Percentiles rank a stretch among this genome's conserved stretches.
These are phyloP conservation scores for Hippocampus mohnikei DNA, from an alignment of 2,113 vertebrate species.

Conservation along the genomic window DNA sequence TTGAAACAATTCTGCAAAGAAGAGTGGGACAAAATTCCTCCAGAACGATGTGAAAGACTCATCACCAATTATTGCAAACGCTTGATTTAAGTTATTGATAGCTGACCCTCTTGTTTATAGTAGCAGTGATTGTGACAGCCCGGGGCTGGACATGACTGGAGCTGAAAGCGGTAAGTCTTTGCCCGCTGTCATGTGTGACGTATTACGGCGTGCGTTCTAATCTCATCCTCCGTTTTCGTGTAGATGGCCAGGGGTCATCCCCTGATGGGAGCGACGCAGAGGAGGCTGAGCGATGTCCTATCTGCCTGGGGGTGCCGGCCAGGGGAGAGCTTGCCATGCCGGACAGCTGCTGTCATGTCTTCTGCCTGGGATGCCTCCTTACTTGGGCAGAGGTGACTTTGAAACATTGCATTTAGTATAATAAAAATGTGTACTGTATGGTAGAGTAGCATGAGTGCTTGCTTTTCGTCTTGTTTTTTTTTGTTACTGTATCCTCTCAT, in stretches of 20 bases:
- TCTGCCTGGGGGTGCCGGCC: constrained; percentile 83
- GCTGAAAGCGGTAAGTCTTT: constrained; percentile 56
- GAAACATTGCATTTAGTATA: too few relatives aligned
- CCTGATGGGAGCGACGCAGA: constrained; percentile 70
- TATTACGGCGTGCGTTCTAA: neutral
- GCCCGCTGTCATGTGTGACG: neutral
- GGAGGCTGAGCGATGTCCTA: constrained; percentile 83
- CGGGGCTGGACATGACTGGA: constrained; percentile 60
- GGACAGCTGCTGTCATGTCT: constrained; percentile 88
- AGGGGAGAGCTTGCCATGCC: constrained; percentile 84
- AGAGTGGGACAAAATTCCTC: too few relatives aligned
- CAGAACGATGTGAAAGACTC: too few relatives aligned
- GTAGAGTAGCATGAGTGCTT: neutral
- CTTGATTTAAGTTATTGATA: neutral
- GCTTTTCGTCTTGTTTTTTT: neutral
- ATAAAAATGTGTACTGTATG: neutral
- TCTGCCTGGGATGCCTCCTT: constrained; percentile 90
- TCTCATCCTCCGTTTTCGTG: neutral
- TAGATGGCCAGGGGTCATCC: constrained; percentile 51
- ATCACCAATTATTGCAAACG: too few relatives aligned
- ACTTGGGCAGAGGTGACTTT: constrained; percentile 91
- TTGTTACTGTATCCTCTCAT: constrained; percentile 14
- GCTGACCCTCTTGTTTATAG: constrained; percentile 3
- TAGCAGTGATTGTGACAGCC: constrained; percentile 42
- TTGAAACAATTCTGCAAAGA: too few relatives aligned